phyloP scores from a whole-genome alignment of 2,797 vertebrate species.

The Pangasius sanitwongsei region DNA sequence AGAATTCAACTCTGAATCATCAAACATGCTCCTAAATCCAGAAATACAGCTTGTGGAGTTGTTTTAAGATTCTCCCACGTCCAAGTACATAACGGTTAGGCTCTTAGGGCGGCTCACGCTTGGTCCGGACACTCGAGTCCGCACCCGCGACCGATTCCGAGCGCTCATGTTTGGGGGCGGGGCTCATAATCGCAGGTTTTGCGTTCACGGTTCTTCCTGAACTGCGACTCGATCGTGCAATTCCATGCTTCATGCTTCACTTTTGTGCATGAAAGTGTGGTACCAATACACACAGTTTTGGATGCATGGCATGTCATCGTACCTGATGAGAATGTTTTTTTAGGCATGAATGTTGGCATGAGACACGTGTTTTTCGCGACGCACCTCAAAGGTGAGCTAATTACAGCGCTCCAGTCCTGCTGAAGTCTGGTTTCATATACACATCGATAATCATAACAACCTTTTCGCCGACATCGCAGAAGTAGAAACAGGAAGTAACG shows the following conservation, averaged over 20 bases:
- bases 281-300: no score
- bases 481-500: background rate
- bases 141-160: background rate
- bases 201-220: background rate
- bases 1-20: background rate
- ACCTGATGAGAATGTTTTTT: background rate
- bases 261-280: background rate
- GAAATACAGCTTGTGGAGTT: background rate
- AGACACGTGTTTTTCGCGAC: background rate
- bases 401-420: no score
- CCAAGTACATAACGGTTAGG: background rate
- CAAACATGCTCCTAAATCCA: background rate
- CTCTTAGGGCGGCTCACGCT: background rate
- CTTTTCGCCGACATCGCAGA: background rate
- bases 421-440: background rate
- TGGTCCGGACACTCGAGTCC: background rate
- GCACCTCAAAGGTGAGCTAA: background rate
- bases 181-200: background rate
- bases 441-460: no score
- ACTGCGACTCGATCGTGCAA: background rate
- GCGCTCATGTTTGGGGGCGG: background rate
- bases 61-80: background rate
- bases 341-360: background rate
- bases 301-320: background rate
- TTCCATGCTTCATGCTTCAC: background rate